These are phyloP conservation scores for Ophioderma brevispina DNA, from an alignment of 35 echinoderm and acorn worm genomes.

Conservation along the genomic window DNA sequence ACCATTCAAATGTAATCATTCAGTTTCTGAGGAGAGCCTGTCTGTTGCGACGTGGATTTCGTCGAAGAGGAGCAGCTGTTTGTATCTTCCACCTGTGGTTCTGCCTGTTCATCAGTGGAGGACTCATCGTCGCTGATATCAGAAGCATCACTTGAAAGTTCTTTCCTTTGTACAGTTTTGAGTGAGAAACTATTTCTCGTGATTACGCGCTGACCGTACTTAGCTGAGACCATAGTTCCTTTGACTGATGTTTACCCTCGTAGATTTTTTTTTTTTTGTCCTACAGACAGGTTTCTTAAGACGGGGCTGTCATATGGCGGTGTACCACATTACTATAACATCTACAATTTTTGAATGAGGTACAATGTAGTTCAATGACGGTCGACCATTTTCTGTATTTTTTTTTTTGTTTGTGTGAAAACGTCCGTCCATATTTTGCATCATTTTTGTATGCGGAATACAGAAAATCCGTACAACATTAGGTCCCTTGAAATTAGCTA, in stretches of 20 bases:
- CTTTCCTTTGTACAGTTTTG: background rate
- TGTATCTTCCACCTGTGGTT: constrained; percentile 5
- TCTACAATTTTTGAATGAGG: too few species aligned
- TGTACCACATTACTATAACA: too few species aligned
- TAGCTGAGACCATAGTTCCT: background rate
- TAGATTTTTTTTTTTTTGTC: too few species aligned
- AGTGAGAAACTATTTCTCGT: background rate
- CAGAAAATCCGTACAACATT: constrained; percentile 16
- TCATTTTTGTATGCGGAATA: background rate
- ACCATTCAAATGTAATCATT: too few species aligned
- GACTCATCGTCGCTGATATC: background rate
- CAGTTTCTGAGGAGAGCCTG: too few species aligned
- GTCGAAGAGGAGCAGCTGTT: too few species aligned
- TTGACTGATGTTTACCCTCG: too few species aligned
- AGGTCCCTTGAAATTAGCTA: background rate
- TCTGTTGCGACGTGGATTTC: too few species aligned
- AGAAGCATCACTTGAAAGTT: background rate
- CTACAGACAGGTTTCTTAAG: too few species aligned
- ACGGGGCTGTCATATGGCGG: too few species aligned
- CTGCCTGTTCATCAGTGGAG: background rate
- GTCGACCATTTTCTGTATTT: background rate
- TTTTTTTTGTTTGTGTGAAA: background rate
- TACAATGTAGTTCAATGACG: too few species aligned
- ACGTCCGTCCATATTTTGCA: background rate
- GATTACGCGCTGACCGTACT: background rate